These are phyloP conservation scores for Cromileptes altivelis DNA, from an alignment of 2,113 vertebrate species.

Conservation along the genomic window DNA sequence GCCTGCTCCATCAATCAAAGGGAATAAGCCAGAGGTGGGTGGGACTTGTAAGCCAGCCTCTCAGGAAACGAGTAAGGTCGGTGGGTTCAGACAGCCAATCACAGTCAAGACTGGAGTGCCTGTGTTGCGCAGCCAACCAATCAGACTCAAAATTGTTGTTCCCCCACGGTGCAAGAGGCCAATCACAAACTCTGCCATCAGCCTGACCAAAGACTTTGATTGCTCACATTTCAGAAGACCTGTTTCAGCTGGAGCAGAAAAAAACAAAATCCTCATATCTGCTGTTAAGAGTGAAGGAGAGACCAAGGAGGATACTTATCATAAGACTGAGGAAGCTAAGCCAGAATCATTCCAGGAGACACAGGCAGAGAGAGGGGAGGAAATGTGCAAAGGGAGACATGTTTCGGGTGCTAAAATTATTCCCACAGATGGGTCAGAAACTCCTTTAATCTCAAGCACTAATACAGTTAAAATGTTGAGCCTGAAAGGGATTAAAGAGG, in stretches of 20 bases:
- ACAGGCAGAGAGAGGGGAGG: constrained; percentile 1
- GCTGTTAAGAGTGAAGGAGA: constrained; percentile 33
- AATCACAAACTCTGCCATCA: constrained; percentile 67
- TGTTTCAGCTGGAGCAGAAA: constrained; percentile 47
- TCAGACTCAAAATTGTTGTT: constrained; percentile 78
- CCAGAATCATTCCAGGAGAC: constrained; percentile 38
- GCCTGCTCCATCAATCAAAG: constrained; percentile 75
- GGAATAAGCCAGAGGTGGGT: constrained; percentile 74
- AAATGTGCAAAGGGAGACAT: constrained; percentile 18
- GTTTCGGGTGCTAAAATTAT: constrained; percentile 28
- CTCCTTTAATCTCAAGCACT: constrained; percentile 27
- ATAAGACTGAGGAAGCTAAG: constrained; percentile 16
- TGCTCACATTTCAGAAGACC: constrained; percentile 41
- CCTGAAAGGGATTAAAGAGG: constrained; percentile 53
- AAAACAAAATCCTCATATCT: constrained; percentile 41
- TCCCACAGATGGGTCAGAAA: constrained; percentile 21
- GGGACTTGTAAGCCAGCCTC: constrained; percentile 69
- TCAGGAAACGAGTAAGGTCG: constrained; percentile 71
- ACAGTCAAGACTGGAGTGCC: constrained; percentile 76
- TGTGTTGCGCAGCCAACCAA: constrained; percentile 74
- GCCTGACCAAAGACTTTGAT: constrained; percentile 77
- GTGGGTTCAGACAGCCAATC: constrained; percentile 75
- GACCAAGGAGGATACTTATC: constrained; percentile 24
- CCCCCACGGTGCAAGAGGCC: constrained; percentile 72
- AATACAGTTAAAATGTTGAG: constrained; percentile 23